Evolutionary conservation across 1,140 invertebrate species (phyloP), one percentile per base, ranked within the genome.

Genomic region (Olivierus martensii): DNA sequence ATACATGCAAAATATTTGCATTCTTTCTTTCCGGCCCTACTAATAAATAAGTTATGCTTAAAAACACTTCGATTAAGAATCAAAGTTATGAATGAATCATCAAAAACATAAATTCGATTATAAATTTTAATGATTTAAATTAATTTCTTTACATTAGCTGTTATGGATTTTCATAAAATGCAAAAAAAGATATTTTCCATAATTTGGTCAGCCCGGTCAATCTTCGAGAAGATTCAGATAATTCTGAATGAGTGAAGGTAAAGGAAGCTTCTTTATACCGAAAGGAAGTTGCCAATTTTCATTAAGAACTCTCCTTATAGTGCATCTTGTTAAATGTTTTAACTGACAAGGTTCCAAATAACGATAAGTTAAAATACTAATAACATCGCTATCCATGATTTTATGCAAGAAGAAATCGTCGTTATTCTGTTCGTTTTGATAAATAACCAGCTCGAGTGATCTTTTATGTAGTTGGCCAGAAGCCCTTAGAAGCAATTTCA

Each of bases 191-290:
- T n/a, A n/a, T n/a, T n/a, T n/a, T n/a, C n/a, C n/a, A n/a, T n/a
- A n/a, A n/a, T n/a, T n/a, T n/a, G n/a, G n/a, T n/a, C n/a, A n/a
- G n/a, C n/a, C n/a, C n/a, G n/a, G n/a, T 50, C 28, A 55, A 3
- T 50, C 53, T 55, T 50, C 42, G 19, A n/a, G 7, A 34, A 55
- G 18, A 19, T 55, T 46, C 3, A 55, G 12, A 12, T 55, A 55
- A 3, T 36, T 15, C 28, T 45, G 19, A 1, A 55, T 28, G 3
- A 36, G 6, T 46, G 28, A 49, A 3, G 53, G 53, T 10, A 55
- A 34, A 17, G 47, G 47, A 17, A 55, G 17, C 14, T 3, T 10
- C 7, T 14, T 19, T 39, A 46, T 46, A 17, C 53, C 53, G 14
- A 17, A 38, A 4, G 53, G 53, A 15, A 55, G 49, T 17, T 55